Conservation (phyloP, 1,140 invertebrate species). For the Prorops nasuta region DNA sequence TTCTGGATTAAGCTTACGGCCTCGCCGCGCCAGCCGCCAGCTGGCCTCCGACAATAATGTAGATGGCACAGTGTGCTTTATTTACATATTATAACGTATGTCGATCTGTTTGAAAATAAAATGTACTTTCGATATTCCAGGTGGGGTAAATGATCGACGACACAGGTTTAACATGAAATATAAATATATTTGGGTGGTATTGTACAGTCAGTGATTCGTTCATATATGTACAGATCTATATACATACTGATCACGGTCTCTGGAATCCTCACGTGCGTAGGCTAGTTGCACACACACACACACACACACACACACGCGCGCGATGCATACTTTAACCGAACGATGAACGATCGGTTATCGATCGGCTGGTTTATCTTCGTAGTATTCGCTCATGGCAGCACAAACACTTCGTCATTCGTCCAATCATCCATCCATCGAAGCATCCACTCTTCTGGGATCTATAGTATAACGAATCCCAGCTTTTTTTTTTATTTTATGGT, state of each 20-base stretch:
- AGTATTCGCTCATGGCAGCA: slow-evolving; percentile 14
- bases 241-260: slow-evolving; percentile 32
- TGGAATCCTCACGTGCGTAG: slow-evolving; percentile 18
- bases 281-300: slow-evolving; percentile 5
- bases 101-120: too few relatives aligned
- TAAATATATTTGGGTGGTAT: slow-evolving; percentile 45
- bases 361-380: neutral
- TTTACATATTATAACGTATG: too few relatives aligned
- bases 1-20: too few relatives aligned
- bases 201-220: slow-evolving; percentile 43
- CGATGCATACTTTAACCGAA: neutral
- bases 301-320: slow-evolving; percentile 4
- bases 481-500: too few relatives aligned
- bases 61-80: too few relatives aligned
- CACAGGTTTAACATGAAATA: slow-evolving; percentile 46
- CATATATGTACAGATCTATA: slow-evolving; percentile 41
- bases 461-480: too few relatives aligned
- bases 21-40: too few relatives aligned
- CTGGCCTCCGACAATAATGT: too few relatives aligned
- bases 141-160: too few relatives aligned
- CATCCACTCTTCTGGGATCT: slow-evolving; percentile 15
- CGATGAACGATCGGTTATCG: neutral
- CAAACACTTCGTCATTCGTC: slow-evolving; percentile 6
- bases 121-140: too few relatives aligned
- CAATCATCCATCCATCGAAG: slow-evolving; percentile 12